Base-by-base conservation (phyloP, 2,797 vertebrate species). In the Helostoma temminkii region DNA sequence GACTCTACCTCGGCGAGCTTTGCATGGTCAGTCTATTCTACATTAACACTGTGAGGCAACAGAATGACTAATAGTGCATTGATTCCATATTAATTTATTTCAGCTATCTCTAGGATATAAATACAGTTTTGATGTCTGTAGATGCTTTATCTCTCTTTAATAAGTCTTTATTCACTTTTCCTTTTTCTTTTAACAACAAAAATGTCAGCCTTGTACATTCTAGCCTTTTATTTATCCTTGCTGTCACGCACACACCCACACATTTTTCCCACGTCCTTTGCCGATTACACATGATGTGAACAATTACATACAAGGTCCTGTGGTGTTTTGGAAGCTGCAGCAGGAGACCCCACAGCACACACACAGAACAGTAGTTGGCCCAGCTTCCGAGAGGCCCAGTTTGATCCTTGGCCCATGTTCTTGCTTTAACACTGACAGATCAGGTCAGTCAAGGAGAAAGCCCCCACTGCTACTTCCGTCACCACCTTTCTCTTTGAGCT, bases 381-480 rank as follows among this genome's bases (percentile, higher is more conserved):
- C 6, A 14, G 5, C 25, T 45, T 73, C 55, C n/a, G 3, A 68
- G 34, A 67, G 37, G 19, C 19, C 49, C 46, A 5, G 39, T 56
- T 70, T 75, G 61, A 60, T 76, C 48, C 50, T 57, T 41, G 34
- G 59, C 28, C 14, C 6, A 21, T 53, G 22, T 57, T 74, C 58
- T 63, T 59, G 45, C 16, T 71, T 59, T 32, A 72, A 42, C 15
- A 22, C 6, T 18, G 39, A 53, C 15, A n/a, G 55, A 71, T 77
- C 59, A 41, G 67, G 21, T 71, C 76, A 76, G 63, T 68, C 32
- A 72, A 80, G 78, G 62, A 60, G 67, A 85, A 77, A 77, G 32
- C 30, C 56, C 16, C 54, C 21, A 15, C 42, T 12, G 14, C 41
- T 11, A 24, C 54, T 34, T 18, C 36, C 28, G 2, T 34, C 28